Conservation (phyloP, 2,888 invertebrate species). For the Tetrapedia diversipes region DNA sequence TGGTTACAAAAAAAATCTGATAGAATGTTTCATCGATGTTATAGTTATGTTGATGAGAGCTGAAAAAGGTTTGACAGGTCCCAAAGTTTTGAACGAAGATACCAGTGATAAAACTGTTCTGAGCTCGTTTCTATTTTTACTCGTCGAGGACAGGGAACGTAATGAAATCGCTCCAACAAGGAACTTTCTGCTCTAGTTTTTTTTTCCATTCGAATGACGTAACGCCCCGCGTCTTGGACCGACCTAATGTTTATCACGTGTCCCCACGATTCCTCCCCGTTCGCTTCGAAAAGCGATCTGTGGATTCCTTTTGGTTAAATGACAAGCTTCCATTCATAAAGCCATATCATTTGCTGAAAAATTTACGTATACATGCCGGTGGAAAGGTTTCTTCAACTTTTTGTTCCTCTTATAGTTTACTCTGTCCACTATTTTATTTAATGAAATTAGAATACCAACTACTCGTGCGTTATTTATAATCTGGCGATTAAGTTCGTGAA, state of each 20-base stretch:
- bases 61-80: conserved; percentile 37
- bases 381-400: too few relatives aligned
- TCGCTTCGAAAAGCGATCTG: neutral
- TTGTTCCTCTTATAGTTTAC: too few relatives aligned
- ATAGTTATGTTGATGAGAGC: too few relatives aligned
- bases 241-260: conserved; percentile 48
- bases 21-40: too few relatives aligned
- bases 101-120: conserved; percentile 51
- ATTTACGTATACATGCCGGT: too few relatives aligned
- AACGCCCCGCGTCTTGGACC: conserved; percentile 31
- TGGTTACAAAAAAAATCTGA: too few relatives aligned
- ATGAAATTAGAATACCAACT: too few relatives aligned
- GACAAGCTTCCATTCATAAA: too few relatives aligned
- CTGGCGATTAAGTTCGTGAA: too few relatives aligned
- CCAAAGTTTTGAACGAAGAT: conserved; percentile 34
- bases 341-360: too few relatives aligned
- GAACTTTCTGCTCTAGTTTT: conserved; percentile 49
- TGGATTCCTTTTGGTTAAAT: neutral
- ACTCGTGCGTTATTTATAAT: too few relatives aligned
- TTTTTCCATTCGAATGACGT: conserved; percentile 46
- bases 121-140: conserved; percentile 60
- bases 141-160: conserved; percentile 16
- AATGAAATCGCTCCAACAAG: conserved; percentile 45
- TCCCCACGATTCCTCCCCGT: neutral
- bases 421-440: too few relatives aligned